Conservation (phyloP, 2,888 invertebrate species). For the Periphyllus acericola region DNA sequence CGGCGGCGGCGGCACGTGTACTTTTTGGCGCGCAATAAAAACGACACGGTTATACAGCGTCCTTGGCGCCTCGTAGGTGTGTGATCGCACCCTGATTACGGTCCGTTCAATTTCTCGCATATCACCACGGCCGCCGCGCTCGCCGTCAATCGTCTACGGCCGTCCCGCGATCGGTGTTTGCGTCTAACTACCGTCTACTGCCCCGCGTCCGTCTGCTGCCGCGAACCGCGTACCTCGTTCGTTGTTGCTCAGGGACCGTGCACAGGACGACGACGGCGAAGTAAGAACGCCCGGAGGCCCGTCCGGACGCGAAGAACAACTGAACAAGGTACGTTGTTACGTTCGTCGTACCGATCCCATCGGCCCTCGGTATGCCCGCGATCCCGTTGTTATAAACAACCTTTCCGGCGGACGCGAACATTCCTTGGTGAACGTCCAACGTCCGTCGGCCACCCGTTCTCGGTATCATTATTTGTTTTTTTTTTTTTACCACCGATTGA, state of each 20-base stretch:
- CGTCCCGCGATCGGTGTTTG: neutral
- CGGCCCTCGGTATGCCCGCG: no score
- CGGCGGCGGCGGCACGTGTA: neutral
- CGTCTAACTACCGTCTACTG: neutral
- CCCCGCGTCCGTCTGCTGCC: neutral
- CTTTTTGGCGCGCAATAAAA: conserved; percentile 52
- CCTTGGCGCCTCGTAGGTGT: conserved; percentile 56
- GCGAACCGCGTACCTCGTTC: no score
- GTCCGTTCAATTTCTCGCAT: conserved; percentile 16
- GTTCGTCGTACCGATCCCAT: no score
- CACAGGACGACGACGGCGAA: no score
- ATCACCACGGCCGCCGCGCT: neutral
- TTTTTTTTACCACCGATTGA: no score
- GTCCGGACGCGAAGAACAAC: no score
- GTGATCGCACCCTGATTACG: conserved; percentile 52
- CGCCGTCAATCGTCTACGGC: neutral
- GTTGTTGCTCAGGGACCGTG: no score
- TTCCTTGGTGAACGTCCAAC: conserved; percentile 43
- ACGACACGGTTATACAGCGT: conserved; percentile 20
- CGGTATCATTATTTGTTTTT: neutral
- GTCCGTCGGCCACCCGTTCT: neutral
- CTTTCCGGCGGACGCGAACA: neutral
- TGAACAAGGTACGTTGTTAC: no score
- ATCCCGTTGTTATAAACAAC: neutral
- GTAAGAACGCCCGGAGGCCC: no score